phyloP scores from a whole-genome alignment of 1,140 invertebrate genomes.

The Pinna nobilis region DNA sequence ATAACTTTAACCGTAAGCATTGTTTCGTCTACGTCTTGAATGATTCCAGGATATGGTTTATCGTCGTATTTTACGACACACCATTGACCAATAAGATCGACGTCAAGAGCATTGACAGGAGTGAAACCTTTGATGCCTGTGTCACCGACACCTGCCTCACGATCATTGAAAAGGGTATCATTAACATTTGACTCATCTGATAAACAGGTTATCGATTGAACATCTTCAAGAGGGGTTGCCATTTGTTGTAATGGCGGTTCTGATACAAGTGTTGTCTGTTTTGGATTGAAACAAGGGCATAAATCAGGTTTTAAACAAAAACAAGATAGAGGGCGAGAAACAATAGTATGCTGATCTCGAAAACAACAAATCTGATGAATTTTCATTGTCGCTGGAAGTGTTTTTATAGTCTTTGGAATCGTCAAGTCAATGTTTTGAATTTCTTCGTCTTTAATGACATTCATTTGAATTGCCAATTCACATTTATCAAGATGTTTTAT shows the following conservation, averaged over 20 bases:
- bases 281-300: too few relatives aligned
- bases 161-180: too few relatives aligned
- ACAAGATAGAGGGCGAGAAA: too few relatives aligned
- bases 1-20: slow-evolving; percentile 17
- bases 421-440: neutral
- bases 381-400: slow-evolving; percentile 34
- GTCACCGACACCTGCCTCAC: too few relatives aligned
- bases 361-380: slow-evolving; percentile 30
- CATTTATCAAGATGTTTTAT: neutral
- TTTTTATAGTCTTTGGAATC: neutral
- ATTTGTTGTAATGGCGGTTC: too few relatives aligned
- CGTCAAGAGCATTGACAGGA: slow-evolving; percentile 4
- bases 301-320: too few relatives aligned
- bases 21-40: slow-evolving; percentile 19
- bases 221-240: too few relatives aligned
- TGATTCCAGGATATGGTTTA: slow-evolving; percentile 15
- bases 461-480: slow-evolving; percentile 1
- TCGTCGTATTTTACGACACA: slow-evolving; percentile 27
- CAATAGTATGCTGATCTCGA: too few relatives aligned
- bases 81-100: slow-evolving; percentile 6
- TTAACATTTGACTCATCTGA: too few relatives aligned
- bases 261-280: too few relatives aligned
- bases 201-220: too few relatives aligned
- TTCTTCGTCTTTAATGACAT: neutral
- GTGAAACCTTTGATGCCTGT: too few relatives aligned